These are phyloP conservation scores for Galbula dea DNA, from an alignment of 2,113 vertebrate species.

Conservation along the genomic window DNA sequence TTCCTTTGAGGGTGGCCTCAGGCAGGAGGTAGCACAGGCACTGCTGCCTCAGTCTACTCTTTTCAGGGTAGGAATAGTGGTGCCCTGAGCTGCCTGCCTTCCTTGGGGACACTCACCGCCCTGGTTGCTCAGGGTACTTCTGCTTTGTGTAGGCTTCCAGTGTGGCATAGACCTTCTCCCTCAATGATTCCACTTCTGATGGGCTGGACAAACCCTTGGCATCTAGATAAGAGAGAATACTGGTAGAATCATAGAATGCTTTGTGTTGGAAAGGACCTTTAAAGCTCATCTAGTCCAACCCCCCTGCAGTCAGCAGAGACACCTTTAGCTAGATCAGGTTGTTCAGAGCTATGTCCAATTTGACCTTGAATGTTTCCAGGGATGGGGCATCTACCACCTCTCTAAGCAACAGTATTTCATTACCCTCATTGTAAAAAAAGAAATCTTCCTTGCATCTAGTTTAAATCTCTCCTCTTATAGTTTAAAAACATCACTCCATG, in stretches of 20 bases:
- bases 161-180: constrained; percentile 94
- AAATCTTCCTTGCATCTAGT: background rate
- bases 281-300: background rate
- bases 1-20: background rate
- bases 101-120: constrained; percentile 77
- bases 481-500: background rate
- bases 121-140: constrained; percentile 93
- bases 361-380: background rate
- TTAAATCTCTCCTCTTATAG: background rate
- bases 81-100: background rate
- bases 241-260: background rate
- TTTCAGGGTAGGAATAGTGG: background rate
- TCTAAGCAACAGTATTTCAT: background rate
- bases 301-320: background rate
- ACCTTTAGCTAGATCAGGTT: background rate
- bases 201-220: constrained; percentile 94
- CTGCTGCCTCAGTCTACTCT: background rate
- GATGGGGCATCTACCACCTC: background rate
- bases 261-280: background rate
- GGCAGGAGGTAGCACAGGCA: background rate
- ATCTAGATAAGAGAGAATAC: constrained; percentile 72
- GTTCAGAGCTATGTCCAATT: background rate
- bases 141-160: constrained; percentile 96
- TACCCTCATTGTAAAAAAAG: background rate
- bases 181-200: constrained; percentile 84